Evolutionary conservation across 1,140 invertebrate genomes (phyloP).

Genomic region (Papilio xuthus): DNA sequence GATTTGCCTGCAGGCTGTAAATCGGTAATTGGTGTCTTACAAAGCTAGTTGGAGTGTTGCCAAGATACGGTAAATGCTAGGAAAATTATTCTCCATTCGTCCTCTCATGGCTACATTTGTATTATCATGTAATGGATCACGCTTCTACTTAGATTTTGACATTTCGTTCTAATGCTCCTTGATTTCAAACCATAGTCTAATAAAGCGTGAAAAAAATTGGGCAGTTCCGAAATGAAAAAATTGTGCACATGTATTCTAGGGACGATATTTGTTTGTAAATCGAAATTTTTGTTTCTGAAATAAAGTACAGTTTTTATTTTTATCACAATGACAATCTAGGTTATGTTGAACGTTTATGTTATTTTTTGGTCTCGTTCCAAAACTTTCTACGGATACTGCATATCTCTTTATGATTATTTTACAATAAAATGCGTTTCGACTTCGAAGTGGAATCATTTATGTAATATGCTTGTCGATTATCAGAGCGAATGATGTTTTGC

Average conservation of each 20-base stretch:
- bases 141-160: not conserved
- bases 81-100: slow-evolving; percentile 18
- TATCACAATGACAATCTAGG: not conserved
- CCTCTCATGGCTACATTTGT: not conserved
- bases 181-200: too few relatives aligned
- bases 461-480: slow-evolving; percentile 9
- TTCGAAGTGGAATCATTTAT: not conserved
- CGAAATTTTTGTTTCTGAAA: not conserved
- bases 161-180: too few relatives aligned
- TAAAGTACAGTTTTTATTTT: not conserved
- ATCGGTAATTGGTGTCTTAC: slow-evolving; percentile 19
- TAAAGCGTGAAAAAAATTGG: not conserved
- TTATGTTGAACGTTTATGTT: not conserved
- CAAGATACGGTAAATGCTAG: slow-evolving; percentile 3
- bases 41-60: not conserved
- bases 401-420: slow-evolving; percentile 24
- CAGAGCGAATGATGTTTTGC: slow-evolving; percentile 15
- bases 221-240: too few relatives aligned
- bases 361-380: slow-evolving; percentile 11
- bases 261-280: not conserved
- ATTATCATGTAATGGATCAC: not conserved
- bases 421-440: slow-evolving; percentile 10
- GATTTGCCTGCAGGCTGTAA: not conserved
- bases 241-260: not conserved
- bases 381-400: slow-evolving; percentile 19